phyloP scores from a whole-genome alignment of 2,888 invertebrate genomes.

The Tethea ocularis region DNA sequence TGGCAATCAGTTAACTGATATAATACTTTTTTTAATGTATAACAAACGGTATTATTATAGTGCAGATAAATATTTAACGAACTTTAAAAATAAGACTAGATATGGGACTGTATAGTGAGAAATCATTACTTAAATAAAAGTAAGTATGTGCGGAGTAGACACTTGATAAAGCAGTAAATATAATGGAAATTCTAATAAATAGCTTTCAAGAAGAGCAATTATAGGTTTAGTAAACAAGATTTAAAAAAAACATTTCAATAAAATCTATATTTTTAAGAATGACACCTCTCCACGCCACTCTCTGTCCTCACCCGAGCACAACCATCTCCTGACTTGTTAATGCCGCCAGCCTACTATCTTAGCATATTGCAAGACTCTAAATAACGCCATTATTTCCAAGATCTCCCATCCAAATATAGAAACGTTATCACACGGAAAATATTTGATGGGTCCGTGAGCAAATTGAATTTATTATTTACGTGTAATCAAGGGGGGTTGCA shows the following conservation, averaged over 20 bases:
- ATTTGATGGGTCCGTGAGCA: constrained; percentile 73
- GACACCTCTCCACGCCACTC: constrained; percentile 42
- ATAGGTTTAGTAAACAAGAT: too few relatives aligned
- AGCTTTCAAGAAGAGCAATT: too few relatives aligned
- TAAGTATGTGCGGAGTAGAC: too few relatives aligned
- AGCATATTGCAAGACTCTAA: constrained; percentile 82
- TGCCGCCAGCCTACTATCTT: constrained; percentile 80
- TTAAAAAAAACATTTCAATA: neutral
- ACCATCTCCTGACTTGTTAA: constrained; percentile 83
- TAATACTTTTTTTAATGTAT: too few relatives aligned
- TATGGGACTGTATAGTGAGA: too few relatives aligned
- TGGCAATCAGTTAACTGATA: too few relatives aligned
- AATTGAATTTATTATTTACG: constrained; percentile 82
- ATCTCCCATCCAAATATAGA: constrained; percentile 71
- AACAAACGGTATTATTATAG: too few relatives aligned
- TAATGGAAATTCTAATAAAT: too few relatives aligned
- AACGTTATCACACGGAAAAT: constrained; percentile 72
- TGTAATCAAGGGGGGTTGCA: constrained; percentile 61
- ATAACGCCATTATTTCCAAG: constrained; percentile 78
- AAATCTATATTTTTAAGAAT: neutral
- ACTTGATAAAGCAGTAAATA: too few relatives aligned
- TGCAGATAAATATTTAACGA: too few relatives aligned
- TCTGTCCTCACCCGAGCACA: constrained; percentile 52
- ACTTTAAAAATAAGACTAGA: too few relatives aligned
- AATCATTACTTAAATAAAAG: too few relatives aligned